Percentiles rank a stretch among this genome's conserved stretches.
These are phyloP conservation scores for Rhea americana DNA, from an alignment of 2,113 vertebrate species.

Conservation along the genomic window DNA sequence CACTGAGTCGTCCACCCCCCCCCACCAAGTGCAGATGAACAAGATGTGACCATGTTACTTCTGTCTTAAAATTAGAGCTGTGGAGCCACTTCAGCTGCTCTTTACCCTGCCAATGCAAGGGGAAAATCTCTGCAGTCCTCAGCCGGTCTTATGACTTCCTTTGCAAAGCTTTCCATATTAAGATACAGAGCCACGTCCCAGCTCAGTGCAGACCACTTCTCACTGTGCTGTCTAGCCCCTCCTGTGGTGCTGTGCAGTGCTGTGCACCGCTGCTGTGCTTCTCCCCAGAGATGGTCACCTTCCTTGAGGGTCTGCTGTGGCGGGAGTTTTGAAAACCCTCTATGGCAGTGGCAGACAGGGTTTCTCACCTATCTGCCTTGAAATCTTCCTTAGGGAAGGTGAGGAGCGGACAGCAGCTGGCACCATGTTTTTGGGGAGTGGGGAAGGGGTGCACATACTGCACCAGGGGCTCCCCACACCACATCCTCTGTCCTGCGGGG, in stretches of 20 bases:
- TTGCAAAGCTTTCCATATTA: background rate
- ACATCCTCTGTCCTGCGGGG: too few species aligned
- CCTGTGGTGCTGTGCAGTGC: too few species aligned
- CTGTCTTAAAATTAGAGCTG: background rate
- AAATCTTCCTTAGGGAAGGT: too few species aligned
- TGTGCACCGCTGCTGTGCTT: too few species aligned
- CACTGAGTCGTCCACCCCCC: background rate
- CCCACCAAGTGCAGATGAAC: background rate
- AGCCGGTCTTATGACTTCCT: background rate
- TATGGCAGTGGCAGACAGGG: too few species aligned
- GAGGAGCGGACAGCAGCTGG: too few species aligned
- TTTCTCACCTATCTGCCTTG: too few species aligned
- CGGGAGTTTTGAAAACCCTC: too few species aligned
- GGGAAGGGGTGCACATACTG: too few species aligned
- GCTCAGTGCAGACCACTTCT: background rate
- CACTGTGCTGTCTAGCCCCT: background rate
- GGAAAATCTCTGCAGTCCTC: background rate
- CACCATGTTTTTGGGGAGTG: too few species aligned
- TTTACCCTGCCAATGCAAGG: background rate
- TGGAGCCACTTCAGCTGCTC: background rate
- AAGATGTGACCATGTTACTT: background rate
- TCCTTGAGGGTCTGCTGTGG: too few species aligned
- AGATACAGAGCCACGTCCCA: background rate
- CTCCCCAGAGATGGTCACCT: background rate
- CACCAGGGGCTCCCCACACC: too few species aligned